These are phyloP conservation scores for Pelobates fuscus DNA, from an alignment of 2,113 vertebrate species.

Conservation along the genomic window DNA sequence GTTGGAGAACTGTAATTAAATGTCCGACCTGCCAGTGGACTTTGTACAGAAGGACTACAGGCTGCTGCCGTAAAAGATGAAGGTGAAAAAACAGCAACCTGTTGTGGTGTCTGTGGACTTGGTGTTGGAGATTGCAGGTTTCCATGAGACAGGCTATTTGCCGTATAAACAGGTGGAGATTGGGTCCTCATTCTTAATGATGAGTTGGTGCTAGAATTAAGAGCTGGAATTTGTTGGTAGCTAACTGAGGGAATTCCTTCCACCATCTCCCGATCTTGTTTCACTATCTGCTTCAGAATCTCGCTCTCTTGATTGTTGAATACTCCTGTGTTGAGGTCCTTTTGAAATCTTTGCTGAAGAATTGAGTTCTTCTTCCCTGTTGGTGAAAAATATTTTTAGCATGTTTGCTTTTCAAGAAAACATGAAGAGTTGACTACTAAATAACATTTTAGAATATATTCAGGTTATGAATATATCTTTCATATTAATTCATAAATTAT, in stretches of 20 bases:
- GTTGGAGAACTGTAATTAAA: constrained; percentile 92
- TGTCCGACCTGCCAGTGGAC: constrained; percentile 85
- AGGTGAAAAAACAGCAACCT: constrained; percentile 82
- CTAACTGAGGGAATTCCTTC: constrained; percentile 81
- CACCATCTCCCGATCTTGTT: constrained; percentile 97
- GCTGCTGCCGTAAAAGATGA: constrained; percentile 86
- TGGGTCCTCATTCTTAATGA: constrained; percentile 79
- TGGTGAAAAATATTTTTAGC: constrained; percentile 49
- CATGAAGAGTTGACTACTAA: too few relatives aligned
- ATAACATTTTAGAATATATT: too few relatives aligned
- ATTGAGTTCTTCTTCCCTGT: constrained; percentile 98
- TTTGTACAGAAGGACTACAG: constrained; percentile 88
- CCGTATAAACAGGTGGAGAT: constrained; percentile 77
- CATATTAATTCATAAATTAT: too few relatives aligned
- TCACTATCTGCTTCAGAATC: constrained; percentile 97
- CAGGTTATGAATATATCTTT: too few relatives aligned
- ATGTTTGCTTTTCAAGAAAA: not conserved
- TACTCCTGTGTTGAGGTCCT: constrained; percentile 95
- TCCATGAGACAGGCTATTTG: constrained; percentile 77
- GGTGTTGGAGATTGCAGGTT: constrained; percentile 80
- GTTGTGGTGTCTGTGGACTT: constrained; percentile 77
- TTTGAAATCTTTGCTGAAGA: constrained; percentile 97
- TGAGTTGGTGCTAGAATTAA: constrained; percentile 78
- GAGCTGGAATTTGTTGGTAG: constrained; percentile 76
- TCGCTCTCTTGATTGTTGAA: constrained; percentile 99